Percentiles rank a stretch among this genome's conserved stretches.
These are phyloP conservation scores for Danionella dracula DNA, from an alignment of 2,797 vertebrate genomes.

Conservation along the genomic window DNA sequence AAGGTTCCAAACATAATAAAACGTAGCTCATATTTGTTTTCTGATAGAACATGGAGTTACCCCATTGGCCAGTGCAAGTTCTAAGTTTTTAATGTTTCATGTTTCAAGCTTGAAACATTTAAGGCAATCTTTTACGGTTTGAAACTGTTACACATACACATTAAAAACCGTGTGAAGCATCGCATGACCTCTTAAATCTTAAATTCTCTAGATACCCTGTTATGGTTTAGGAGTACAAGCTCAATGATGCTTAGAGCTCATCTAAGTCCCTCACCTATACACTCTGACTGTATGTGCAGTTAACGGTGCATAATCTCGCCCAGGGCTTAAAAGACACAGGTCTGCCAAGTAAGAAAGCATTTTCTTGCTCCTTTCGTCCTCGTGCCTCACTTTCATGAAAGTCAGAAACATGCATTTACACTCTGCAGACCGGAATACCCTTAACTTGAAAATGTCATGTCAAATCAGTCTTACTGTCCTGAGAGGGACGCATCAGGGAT, in stretches of 20 bases:
- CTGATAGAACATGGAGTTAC: too few relatives aligned
- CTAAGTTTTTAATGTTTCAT: too few relatives aligned
- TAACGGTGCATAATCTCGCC: not conserved
- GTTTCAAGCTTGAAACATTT: too few relatives aligned
- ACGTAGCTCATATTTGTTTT: too few relatives aligned
- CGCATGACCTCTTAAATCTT: too few relatives aligned
- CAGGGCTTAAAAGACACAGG: not conserved
- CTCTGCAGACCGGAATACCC: not conserved
- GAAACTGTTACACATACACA: too few relatives aligned
- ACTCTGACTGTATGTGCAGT: not conserved
- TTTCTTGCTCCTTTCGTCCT: not conserved
- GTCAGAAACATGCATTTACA: conserved; percentile 7
- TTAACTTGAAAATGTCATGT: conserved; percentile 55
- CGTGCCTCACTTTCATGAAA: not conserved
- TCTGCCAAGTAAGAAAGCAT: not conserved
- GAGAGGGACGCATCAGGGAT: conserved; percentile 27
- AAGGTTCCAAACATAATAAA: too few relatives aligned
- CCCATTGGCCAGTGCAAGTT: too few relatives aligned
- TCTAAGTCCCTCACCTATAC: not conserved
- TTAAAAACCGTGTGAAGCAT: too few relatives aligned
- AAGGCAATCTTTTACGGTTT: too few relatives aligned
- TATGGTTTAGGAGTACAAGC: not conserved
- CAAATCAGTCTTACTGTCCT: conserved; percentile 51
- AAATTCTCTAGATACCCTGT: too few relatives aligned
- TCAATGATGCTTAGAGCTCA: not conserved